Evolutionary conservation across 2,113 vertebrate species (phyloP).

Genomic region (Otus sunia): DNA sequence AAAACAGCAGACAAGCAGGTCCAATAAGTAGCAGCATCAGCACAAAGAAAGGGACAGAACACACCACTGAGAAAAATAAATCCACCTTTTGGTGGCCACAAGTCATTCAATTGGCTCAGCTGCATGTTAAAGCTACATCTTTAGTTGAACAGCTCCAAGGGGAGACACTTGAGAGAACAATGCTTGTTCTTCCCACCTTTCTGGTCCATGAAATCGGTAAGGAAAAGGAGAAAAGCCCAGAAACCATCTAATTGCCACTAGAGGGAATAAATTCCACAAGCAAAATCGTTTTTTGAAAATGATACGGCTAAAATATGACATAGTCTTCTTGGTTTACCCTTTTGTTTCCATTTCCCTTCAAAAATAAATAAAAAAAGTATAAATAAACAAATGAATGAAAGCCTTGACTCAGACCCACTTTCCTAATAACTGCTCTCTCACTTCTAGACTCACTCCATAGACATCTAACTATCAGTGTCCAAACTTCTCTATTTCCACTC

Average conservation of each 20-base stretch:
- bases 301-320: neutral
- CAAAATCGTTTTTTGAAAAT: neutral
- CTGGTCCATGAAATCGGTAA: neutral
- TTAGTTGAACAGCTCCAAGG: neutral
- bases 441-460: neutral
- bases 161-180: neutral
- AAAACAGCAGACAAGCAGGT: neutral
- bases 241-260: neutral
- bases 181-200: neutral
- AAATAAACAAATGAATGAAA: neutral
- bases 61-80: neutral
- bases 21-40: neutral
- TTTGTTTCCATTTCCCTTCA: neutral
- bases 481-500: neutral
- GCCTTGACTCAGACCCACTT: neutral
- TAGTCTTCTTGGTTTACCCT: neutral
- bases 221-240: neutral
- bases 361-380: neutral
- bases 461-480: neutral
- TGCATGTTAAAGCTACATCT: neutral
- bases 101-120: neutral
- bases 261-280: neutral
- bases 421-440: neutral
- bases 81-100: neutral
- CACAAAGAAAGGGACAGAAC: neutral